These are phyloP conservation scores for Callospermophilus lateralis DNA, from an alignment of 2,113 vertebrate species.

Conservation along the genomic window DNA sequence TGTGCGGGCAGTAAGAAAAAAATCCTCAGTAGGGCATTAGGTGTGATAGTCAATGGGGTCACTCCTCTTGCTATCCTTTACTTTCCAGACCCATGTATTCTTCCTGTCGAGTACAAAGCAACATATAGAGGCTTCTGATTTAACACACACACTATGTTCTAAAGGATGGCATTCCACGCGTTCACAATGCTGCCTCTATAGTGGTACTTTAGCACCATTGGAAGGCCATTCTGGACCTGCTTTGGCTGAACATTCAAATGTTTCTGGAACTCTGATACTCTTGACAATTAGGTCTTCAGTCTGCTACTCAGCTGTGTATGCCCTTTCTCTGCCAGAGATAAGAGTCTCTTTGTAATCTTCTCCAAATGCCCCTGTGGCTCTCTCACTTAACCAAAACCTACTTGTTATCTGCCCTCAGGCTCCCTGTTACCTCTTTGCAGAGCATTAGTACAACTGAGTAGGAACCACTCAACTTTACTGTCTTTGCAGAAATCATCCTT, in stretches of 20 bases:
- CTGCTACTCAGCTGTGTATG: constrained; percentile 34
- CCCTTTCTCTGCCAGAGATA: constrained; percentile 27
- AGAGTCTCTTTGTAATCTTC: constrained; percentile 52
- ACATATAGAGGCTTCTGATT: background rate
- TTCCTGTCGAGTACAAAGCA: background rate
- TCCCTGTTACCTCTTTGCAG: constrained; percentile 11
- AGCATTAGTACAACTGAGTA: constrained; percentile 7
- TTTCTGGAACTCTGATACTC: constrained; percentile 4
- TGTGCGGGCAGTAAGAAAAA: constrained; percentile 5
- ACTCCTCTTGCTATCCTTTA: constrained; percentile 20
- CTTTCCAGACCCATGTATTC: background rate
- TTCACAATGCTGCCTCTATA: background rate
- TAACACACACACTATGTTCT: background rate
- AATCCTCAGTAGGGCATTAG: background rate
- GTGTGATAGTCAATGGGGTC: background rate
- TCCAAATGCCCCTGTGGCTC: background rate
- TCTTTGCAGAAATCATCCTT: background rate
- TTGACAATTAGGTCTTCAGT: constrained; percentile 62
- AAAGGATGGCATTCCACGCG: background rate
- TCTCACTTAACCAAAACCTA: constrained; percentile 54
- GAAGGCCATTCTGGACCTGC: background rate
- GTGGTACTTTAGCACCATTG: background rate
- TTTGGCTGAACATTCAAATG: background rate
- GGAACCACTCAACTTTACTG: constrained; percentile 4
- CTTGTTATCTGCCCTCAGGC: constrained; percentile 2